phyloP scores from a whole-genome alignment of 2,888 invertebrate genomes.

The Eledona agricola region DNA sequence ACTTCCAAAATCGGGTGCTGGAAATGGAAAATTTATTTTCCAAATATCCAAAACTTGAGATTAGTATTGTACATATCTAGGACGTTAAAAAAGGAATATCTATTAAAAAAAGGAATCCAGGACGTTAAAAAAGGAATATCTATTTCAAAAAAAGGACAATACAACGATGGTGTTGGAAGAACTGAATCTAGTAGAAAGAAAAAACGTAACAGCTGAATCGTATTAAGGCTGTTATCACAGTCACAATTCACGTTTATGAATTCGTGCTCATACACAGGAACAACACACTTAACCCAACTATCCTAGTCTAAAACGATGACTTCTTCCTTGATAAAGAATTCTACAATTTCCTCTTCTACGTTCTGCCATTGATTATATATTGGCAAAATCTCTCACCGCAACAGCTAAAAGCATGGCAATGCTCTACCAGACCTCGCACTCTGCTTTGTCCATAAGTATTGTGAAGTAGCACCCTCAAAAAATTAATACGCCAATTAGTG shows the following conservation, averaged over 20 bases:
- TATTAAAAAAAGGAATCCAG: slow-evolving; percentile 11
- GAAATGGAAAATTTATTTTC: slow-evolving; percentile 32
- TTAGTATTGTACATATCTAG: slow-evolving; percentile 14
- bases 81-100: slow-evolving; percentile 13
- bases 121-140: slow-evolving; percentile 13
- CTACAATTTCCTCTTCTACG: slow-evolving; percentile 93
- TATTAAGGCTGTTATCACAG: slow-evolving; percentile 23
- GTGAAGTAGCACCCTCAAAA: no score
- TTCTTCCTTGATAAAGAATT: slow-evolving; percentile 98
- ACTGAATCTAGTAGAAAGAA: slow-evolving; percentile 1
- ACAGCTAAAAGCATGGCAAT: no score
- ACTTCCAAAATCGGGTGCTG: no score
- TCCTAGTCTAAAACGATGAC: slow-evolving; percentile 78
- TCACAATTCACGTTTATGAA: slow-evolving; percentile 19
- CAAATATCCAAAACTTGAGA: slow-evolving; percentile 30
- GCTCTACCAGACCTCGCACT: no score
- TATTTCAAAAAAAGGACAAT: slow-evolving; percentile 14
- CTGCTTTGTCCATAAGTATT: no score
- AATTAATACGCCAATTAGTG: no score
- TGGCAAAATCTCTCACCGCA: no score
- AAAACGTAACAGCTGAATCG: no score
- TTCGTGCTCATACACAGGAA: slow-evolving; percentile 34
- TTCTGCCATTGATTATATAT: no score
- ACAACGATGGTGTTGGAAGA: slow-evolving; percentile 8
- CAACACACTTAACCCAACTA: slow-evolving; percentile 41